phyloP scores from a whole-genome alignment of 2,888 invertebrate species.

The Allolobophora icterica region DNA sequence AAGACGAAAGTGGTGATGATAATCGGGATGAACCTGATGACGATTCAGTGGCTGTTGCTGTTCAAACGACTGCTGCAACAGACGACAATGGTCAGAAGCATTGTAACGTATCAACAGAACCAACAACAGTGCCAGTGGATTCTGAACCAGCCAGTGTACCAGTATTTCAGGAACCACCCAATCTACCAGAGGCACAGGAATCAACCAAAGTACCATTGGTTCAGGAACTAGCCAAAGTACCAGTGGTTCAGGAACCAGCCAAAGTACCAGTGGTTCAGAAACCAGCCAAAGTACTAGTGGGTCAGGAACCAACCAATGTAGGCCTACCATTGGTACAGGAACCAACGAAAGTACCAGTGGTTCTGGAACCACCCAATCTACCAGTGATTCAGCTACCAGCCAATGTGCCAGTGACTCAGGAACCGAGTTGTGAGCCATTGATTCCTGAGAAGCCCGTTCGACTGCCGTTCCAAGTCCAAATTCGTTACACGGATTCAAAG shows the following conservation, averaged over 20 bases:
- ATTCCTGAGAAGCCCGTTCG: not conserved
- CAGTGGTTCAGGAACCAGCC: not conserved
- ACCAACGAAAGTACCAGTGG: not conserved
- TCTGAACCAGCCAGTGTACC: no score
- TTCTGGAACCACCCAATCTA: no score
- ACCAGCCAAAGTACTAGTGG: not conserved
- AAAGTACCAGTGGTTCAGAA: not conserved
- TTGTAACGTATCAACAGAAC: not conserved
- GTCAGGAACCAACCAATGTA: not conserved
- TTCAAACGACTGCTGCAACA: not conserved
- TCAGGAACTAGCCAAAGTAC: not conserved
- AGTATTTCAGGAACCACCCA: no score
- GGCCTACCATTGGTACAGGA: no score
- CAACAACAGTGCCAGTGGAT: not conserved
- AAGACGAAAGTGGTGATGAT: not conserved
- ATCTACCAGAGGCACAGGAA: no score
- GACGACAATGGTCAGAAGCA: not conserved
- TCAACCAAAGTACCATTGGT: no score
- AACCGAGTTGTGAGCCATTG: no score
- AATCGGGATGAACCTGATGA: not conserved
- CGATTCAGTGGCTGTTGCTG: not conserved
- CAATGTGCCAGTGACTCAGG: no score
- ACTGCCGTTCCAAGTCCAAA: not conserved
- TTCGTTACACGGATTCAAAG: conserved; percentile 3
- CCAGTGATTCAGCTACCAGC: no score